Evolutionary conservation across 2,888 invertebrate species (phyloP).

Genomic region (Ceramica pisi): DNA sequence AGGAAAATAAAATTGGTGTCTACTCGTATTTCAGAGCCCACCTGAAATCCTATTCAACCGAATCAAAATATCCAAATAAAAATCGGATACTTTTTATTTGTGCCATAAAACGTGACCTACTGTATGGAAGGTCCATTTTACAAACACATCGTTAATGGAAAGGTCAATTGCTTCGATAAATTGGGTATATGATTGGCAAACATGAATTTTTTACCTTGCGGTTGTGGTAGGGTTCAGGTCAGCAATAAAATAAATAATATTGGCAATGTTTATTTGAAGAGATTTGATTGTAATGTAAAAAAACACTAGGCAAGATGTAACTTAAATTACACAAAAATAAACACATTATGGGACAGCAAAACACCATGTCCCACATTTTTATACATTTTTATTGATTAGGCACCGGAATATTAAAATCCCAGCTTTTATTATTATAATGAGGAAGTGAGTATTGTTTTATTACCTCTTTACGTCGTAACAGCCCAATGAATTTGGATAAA

Average conservation of each 20-base stretch:
- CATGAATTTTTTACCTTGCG: neutral
- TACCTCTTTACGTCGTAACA: neutral
- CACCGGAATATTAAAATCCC: too few relatives aligned
- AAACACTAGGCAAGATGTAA: neutral
- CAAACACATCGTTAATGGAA: constrained; percentile 41
- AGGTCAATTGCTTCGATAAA: constrained; percentile 51
- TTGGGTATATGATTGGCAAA: constrained; percentile 26
- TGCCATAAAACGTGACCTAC: constrained; percentile 28
- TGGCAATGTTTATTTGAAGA: neutral
- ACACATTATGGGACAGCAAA: too few relatives aligned
- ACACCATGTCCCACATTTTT: too few relatives aligned
- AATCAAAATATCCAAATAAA: constrained; percentile 31
- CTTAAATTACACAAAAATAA: too few relatives aligned
- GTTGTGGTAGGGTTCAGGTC: neutral
- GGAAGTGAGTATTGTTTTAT: too few relatives aligned
- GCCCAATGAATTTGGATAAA: too few relatives aligned
- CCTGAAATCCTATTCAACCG: constrained; percentile 31
- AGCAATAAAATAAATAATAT: constrained; percentile 12
- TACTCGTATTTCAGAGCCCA: constrained; percentile 45
- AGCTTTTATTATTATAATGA: too few relatives aligned
- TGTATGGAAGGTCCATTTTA: constrained; percentile 24
- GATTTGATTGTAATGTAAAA: neutral
- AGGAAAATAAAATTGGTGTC: constrained; percentile 19
- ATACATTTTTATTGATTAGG: too few relatives aligned
- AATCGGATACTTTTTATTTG: constrained; percentile 42